Evolutionary conservation across 2,113 vertebrate species (phyloP).

Genomic region (Ageneiosus marmoratus): DNA sequence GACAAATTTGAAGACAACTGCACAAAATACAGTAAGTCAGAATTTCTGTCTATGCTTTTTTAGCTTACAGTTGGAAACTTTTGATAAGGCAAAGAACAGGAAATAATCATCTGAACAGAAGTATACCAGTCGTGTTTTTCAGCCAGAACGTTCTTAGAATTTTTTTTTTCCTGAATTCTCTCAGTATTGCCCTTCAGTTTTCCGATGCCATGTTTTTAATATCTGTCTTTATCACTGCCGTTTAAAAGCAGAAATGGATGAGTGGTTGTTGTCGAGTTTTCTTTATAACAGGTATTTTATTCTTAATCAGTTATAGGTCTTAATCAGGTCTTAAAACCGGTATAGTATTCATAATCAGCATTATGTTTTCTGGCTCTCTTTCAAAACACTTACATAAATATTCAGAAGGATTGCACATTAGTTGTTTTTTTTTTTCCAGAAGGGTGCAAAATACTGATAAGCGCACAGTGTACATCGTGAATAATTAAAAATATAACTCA

Average conservation of each 20-base stretch:
- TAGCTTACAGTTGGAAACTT: background rate
- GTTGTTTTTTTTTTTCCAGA: background rate
- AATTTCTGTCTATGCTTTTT: background rate
- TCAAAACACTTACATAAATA: background rate
- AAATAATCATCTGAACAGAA: constrained; percentile 34
- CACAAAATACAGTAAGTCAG: constrained; percentile 47
- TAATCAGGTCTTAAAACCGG: no score
- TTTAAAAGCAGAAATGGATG: background rate
- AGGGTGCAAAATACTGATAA: constrained; percentile 10
- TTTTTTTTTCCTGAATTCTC: background rate
- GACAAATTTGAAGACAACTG: constrained; percentile 53
- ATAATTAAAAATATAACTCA: constrained; percentile 7
- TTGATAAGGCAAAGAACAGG: constrained; percentile 24
- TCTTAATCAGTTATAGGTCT: no score
- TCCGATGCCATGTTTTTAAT: background rate
- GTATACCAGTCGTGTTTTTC: background rate
- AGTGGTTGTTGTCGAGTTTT: background rate
- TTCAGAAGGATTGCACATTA: constrained; percentile 11
- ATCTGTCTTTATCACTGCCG: background rate
- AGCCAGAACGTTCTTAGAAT: background rate
- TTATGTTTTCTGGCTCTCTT: constrained; percentile 1
- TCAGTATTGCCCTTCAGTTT: background rate
- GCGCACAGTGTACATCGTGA: background rate
- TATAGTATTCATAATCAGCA: background rate
- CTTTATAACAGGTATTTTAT: no score